Conservation (phyloP, 2,888 invertebrate species). For the Coenonympha arcania region DNA sequence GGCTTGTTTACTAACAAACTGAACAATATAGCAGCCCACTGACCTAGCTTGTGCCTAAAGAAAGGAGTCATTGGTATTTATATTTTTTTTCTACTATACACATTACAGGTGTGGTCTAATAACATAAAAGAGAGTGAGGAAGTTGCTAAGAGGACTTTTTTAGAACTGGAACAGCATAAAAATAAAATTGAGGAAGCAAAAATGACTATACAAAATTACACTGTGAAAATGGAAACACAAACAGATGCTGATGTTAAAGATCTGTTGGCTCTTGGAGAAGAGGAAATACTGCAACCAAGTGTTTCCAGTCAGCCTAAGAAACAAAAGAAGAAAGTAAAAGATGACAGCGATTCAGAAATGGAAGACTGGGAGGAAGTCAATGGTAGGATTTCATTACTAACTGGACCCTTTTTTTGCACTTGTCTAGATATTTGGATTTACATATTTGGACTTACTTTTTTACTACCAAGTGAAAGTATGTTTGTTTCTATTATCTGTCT, state of each 20-base stretch:
- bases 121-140: conserved; percentile 56
- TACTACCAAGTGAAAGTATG: no score
- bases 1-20: no score
- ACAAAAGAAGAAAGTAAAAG: conserved; percentile 39
- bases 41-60: no score
- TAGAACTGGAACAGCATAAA: conserved; percentile 75
- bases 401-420: no score
- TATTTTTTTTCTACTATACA: not conserved
- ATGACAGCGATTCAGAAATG: conserved; percentile 76
- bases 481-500: no score
- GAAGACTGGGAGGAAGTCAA: conserved; percentile 85
- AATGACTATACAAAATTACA: conserved; percentile 69
- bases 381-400: conserved; percentile 49
- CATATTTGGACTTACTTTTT: no score
- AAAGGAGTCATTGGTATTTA: no score
- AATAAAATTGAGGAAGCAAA: conserved; percentile 76
- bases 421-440: no score
- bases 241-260: conserved; percentile 73
- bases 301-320: conserved; percentile 35
- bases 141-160: conserved; percentile 67
- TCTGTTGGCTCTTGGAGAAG: conserved; percentile 79
- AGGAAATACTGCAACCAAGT: conserved; percentile 36
- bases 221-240: conserved; percentile 35
- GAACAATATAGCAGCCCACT: no score
- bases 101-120: conserved; percentile 51